Percentiles rank a stretch among this genome's conserved stretches.
phyloP scores from a whole-genome alignment of 2,888 invertebrate species.

The Platypus cylindrus region DNA sequence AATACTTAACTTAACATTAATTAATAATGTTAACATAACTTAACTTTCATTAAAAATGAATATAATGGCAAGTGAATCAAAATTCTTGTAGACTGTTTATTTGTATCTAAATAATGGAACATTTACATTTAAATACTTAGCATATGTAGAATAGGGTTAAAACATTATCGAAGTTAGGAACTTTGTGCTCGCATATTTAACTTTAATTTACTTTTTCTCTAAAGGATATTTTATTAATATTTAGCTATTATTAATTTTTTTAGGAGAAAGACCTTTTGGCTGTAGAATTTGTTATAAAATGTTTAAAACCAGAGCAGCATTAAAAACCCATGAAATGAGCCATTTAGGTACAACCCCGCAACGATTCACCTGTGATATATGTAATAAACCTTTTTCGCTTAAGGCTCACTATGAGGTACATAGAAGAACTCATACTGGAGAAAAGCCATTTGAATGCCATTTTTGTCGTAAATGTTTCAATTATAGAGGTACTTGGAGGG shows the following conservation, averaged over 20 bases:
- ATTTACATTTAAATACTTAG: no score
- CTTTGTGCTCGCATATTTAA: no score
- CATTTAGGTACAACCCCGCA: slow-evolving; percentile 16
- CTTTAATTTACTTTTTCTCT: no score
- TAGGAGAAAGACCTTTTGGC: slow-evolving; percentile 15
- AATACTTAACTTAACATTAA: no score
- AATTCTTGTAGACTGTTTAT: no score
- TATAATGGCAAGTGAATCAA: no score
- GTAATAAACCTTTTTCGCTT: slow-evolving; percentile 16
- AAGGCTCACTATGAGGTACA: slow-evolving; percentile 18
- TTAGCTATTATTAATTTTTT: not conserved
- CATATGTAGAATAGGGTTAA: no score
- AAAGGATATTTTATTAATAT: not conserved
- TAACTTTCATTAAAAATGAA: no score
- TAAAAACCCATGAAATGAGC: slow-evolving; percentile 18
- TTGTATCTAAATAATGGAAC: no score
- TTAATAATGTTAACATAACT: no score
- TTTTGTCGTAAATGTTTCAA: slow-evolving; percentile 18
- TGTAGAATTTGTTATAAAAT: slow-evolving; percentile 18
- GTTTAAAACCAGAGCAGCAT: slow-evolving; percentile 18
- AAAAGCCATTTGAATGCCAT: slow-evolving; percentile 22
- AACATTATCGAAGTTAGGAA: no score
- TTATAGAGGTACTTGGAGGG: slow-evolving; percentile 16
- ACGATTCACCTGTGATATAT: slow-evolving; percentile 14
- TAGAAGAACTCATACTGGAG: slow-evolving; percentile 22